Evolutionary conservation across 2,797 vertebrate species (phyloP), one percentile per base, ranked within the genome.

Genomic region (Choloepus didactylus): DNA sequence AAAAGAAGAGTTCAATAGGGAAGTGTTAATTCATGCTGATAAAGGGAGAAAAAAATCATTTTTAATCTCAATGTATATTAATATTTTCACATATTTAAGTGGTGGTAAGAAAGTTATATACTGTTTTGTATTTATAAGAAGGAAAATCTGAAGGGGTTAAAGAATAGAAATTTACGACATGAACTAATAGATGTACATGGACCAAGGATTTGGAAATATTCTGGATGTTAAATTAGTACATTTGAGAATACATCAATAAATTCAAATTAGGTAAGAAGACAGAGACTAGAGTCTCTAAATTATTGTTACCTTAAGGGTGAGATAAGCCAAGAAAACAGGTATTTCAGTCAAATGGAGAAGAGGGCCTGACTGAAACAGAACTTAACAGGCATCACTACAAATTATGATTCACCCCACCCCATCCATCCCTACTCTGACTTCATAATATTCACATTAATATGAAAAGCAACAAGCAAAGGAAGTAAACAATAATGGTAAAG

Each of bases 41-140:
- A 86, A 86, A 80, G 25, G 27, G 8, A 59, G 38, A 59, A 93
- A 64, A 27, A 25, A 56, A 18, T 76, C 1, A 69, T 75, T 64
- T 91, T 94, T 69, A 85, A 60, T 66, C 35, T 95, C 86, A 4
- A 82, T 31, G 69, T 75, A 66, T 66, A 70, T 56, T 70, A 1
- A 23, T 41, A 76, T 80, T 80, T 85, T 51, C 11, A 64, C n/a
- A n/a, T 62, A 70, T 95, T 83, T 72, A 4, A 89, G 79, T 46
- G 46, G 1, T 31, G 3, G 16, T 62, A 54, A 88, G 9, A 66
- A 21, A 80, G 66, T 66, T 73, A n/a, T 73, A 18, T 87, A 75
- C 59, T 41, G 11, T 76, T 91, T 35, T 38, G 4, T 29, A 21
- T 73, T 90, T 83, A 66, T 81, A 23, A 51, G 6, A 82, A 84